Evolutionary conservation across 2,797 vertebrate species (phyloP).

Genomic region (Acanthis flammea): DNA sequence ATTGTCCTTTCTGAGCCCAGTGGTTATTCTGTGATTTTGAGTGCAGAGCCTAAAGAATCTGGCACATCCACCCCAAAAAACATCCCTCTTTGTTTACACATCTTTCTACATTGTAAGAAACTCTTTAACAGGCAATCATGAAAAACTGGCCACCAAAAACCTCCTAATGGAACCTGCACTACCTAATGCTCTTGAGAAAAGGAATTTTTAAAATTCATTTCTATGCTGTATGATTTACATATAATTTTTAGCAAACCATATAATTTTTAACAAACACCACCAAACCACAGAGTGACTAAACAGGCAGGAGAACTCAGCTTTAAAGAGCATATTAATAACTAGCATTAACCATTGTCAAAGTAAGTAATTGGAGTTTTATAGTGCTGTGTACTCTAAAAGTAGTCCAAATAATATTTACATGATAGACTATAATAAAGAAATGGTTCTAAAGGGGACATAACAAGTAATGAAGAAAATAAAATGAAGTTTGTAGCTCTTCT

Average conservation of each 20-base stretch:
- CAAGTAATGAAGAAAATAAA: background rate
- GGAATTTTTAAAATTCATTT: background rate
- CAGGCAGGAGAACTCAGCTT: background rate
- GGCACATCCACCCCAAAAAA: background rate
- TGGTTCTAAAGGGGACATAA: background rate
- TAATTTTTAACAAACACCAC: background rate
- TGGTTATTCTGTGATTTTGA: background rate
- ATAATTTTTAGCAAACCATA: background rate
- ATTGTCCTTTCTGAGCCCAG: background rate
- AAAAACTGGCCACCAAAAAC: background rate
- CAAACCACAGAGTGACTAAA: background rate
- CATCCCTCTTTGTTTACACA: rapidly evolving
- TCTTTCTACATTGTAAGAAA: background rate
- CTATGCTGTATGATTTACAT: background rate
- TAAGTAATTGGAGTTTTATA: background rate
- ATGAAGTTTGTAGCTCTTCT: background rate
- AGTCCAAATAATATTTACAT: background rate
- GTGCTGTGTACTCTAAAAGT: background rate
- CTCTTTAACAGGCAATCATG: background rate
- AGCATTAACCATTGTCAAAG: background rate
- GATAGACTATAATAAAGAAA: background rate
- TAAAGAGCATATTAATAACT: background rate
- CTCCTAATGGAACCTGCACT: background rate
- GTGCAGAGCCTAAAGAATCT: background rate
- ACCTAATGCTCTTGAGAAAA: background rate